phyloP scores from a whole-genome alignment of 2,888 invertebrate genomes.

The Eupelmus urozonus region DNA sequence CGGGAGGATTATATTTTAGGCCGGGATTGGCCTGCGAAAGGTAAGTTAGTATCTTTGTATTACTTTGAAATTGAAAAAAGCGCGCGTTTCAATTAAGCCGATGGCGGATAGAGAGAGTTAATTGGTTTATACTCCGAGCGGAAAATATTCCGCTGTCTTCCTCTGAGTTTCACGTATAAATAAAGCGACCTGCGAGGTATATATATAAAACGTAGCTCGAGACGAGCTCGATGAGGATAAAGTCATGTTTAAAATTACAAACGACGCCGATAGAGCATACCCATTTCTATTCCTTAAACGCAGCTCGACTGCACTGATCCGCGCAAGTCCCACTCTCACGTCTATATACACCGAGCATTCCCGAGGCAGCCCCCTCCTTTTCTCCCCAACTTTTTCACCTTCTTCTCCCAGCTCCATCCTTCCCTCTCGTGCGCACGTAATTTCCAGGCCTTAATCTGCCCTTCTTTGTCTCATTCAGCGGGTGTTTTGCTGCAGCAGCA shows the following conservation, averaged over 20 bases:
- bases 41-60: constrained; percentile 16
- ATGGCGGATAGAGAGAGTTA: constrained; percentile 38
- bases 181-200: background rate
- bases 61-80: background rate
- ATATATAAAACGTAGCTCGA: constrained; percentile 46
- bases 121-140: constrained; percentile 38
- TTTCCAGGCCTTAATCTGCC: constrained; percentile 27
- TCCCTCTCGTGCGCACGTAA: background rate
- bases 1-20: constrained; percentile 11
- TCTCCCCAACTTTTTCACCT: background rate
- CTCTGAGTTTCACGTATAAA: too few species aligned
- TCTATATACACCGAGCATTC: background rate
- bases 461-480: constrained; percentile 38
- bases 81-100: constrained; percentile 34
- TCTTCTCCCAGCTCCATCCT: background rate
- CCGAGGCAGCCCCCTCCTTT: background rate
- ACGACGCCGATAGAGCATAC: constrained; percentile 44
- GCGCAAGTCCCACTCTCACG: background rate
- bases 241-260: constrained; percentile 53
- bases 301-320: too few species aligned
- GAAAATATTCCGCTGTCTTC: constrained; percentile 20
- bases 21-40: constrained; percentile 32
- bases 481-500: too few species aligned
- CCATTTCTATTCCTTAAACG: background rate
- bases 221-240: constrained; percentile 43